Percentiles rank a stretch among this genome's conserved stretches.
These are phyloP conservation scores for Solenopsis invicta DNA, from an alignment of 1,140 invertebrate genomes.

Conservation along the genomic window DNA sequence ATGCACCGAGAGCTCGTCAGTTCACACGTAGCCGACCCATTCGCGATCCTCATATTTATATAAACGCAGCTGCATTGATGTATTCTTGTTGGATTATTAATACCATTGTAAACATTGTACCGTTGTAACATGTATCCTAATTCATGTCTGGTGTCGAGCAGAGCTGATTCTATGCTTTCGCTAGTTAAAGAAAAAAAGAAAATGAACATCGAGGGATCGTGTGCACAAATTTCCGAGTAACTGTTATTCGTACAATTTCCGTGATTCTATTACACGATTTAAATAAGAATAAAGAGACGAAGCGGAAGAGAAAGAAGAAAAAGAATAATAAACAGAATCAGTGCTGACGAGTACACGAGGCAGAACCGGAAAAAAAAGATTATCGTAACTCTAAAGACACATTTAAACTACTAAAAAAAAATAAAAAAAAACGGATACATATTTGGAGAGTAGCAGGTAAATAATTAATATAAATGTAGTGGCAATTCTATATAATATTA, in stretches of 20 bases:
- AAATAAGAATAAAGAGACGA: not conserved
- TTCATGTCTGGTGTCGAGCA: conserved; percentile 81
- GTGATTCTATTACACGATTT: conserved; percentile 56
- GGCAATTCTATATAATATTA: conserved; percentile 84
- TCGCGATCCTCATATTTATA: conserved; percentile 65
- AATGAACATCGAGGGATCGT: conserved; percentile 11
- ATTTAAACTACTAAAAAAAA: conserved; percentile 74
- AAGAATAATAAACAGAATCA: conserved; percentile 74
- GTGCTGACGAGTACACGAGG: conserved; percentile 80
- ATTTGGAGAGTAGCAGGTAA: conserved; percentile 83
- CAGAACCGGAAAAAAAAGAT: conserved; percentile 73
- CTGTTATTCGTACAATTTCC: conserved; percentile 36
- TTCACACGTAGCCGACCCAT: conserved; percentile 47
- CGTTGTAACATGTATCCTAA: conserved; percentile 77
- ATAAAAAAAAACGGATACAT: conserved; percentile 71
- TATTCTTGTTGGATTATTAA: conserved; percentile 77
- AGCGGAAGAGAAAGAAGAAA: not conserved
- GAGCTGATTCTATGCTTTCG: conserved; percentile 82
- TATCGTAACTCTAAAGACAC: conserved; percentile 67
- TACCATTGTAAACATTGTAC: conserved; percentile 79
- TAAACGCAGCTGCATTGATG: conserved; percentile 70
- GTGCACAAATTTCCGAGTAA: conserved; percentile 33
- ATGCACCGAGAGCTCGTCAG: not conserved
- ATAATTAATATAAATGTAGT: conserved; percentile 83
- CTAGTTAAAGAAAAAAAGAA: conserved; percentile 44